Percentiles rank a stretch among this genome's conserved stretches.
Conservation (phyloP, 2,888 invertebrate species). For the Creontiades dilutus region DNA sequence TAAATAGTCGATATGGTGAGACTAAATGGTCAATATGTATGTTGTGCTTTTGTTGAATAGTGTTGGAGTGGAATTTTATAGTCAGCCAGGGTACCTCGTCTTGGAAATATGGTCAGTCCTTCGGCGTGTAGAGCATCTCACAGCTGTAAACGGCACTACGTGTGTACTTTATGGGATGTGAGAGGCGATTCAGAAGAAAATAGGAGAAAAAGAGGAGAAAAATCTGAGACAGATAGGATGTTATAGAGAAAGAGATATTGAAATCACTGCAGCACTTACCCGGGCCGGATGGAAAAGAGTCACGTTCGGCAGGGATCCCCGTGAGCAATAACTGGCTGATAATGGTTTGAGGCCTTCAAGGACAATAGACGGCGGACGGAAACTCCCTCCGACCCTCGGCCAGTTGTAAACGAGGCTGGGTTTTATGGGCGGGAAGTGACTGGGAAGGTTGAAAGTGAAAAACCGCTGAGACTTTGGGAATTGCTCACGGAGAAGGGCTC, state of each 20-base stretch:
- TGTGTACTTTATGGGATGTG: conserved; percentile 23
- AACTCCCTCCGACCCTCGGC: neutral
- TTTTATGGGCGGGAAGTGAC: conserved; percentile 1
- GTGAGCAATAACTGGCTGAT: conserved; percentile 29
- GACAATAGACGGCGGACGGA: conserved; percentile 12
- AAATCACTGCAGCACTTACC: conserved; percentile 17
- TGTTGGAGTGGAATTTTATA: no score
- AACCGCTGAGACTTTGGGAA: conserved; percentile 14
- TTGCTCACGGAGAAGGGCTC: neutral
- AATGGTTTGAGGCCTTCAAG: conserved; percentile 19
- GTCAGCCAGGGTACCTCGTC: no score
- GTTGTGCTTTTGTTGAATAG: no score
- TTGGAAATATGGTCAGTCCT: neutral
- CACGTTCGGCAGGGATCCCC: conserved; percentile 8
- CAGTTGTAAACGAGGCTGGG: conserved; percentile 28
- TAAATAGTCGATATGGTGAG: no score
- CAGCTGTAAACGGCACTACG: neutral
- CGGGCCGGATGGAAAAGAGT: neutral
- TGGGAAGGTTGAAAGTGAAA: conserved; percentile 14
- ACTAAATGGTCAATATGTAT: no score
- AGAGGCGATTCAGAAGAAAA: neutral
- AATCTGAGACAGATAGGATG: conserved; percentile 16
- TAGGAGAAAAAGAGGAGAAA: neutral
- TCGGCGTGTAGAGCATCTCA: neutral
- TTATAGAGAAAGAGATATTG: conserved; percentile 22